Evolutionary conservation across 1,140 invertebrate species (phyloP).

Genomic region (Anagrus nilaparvatae): DNA sequence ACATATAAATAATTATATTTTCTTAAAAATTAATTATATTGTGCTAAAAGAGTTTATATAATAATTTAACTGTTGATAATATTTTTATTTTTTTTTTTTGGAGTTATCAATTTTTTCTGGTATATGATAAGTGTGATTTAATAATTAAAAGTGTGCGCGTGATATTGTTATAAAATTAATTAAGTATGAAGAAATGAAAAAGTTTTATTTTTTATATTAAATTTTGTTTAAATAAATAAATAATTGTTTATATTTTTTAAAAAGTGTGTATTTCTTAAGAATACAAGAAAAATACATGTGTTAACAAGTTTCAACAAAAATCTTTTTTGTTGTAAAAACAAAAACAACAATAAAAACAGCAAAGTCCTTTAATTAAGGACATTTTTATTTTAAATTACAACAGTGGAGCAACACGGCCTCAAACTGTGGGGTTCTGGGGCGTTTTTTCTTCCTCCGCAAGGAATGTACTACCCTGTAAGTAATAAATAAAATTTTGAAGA

Average conservation of each 20-base stretch:
- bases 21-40: no score
- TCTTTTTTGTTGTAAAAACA: neutral
- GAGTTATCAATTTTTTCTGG: no score
- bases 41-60: no score
- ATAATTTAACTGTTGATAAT: no score
- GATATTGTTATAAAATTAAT: no score
- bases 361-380: conserved; percentile 10
- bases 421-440: conserved; percentile 89
- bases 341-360: neutral
- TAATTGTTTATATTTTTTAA: neutral
- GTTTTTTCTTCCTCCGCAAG: conserved; percentile 85
- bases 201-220: no score
- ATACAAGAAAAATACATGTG: neutral
- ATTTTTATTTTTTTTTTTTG: no score
- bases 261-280: neutral
- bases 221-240: conserved; percentile 5
- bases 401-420: conserved; percentile 61
- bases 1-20: no score
- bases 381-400: conserved; percentile 32
- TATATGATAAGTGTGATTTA: no score
- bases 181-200: no score
- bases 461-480: conserved; percentile 89
- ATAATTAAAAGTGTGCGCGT: no score
- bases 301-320: neutral
- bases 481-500: neutral